A percentile compares a stretch with the other conserved stretches of the same genome.
Evolutionary conservation across 2,113 vertebrate species (phyloP).

Genomic region (Phyllostomus hastatus): DNA sequence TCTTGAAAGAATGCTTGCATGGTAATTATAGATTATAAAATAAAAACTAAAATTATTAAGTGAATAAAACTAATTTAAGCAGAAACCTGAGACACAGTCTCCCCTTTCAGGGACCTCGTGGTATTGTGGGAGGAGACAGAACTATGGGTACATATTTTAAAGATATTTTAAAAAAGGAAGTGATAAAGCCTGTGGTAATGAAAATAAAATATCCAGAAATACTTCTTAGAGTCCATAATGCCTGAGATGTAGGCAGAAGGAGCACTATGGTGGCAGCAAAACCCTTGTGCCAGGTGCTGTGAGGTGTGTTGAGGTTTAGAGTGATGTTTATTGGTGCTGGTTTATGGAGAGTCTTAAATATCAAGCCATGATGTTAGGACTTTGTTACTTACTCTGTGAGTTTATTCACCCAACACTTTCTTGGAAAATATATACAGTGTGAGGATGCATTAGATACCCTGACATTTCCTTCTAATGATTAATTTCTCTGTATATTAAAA

Average conservation of each 20-base stretch:
- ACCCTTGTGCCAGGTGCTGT: fast-evolving
- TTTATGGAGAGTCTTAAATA: neutral
- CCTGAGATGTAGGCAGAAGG: neutral
- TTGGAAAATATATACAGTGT: neutral
- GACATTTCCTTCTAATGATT: neutral
- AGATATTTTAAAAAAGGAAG: neutral
- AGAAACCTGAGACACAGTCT: neutral
- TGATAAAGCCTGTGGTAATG: neutral
- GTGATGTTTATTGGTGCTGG: neutral
- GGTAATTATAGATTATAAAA: neutral
- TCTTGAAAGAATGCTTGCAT: neutral
- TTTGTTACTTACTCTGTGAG: neutral
- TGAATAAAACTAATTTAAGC: neutral
- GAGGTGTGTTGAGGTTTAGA: neutral
- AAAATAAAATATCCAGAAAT: neutral
- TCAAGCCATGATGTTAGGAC: neutral
- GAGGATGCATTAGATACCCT: neutral
- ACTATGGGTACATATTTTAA: neutral
- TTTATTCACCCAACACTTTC: neutral
- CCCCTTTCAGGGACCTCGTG: neutral
- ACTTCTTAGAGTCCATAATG: neutral
- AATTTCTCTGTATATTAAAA: neutral
- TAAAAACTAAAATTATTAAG: neutral
- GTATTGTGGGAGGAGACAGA: neutral
- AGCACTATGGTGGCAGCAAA: too few species aligned